A percentile compares a stretch with the other conserved stretches of the same genome.
These are phyloP conservation scores for Poeciliopsis presidionis DNA, from an alignment of 2,797 vertebrate species.

Conservation along the genomic window DNA sequence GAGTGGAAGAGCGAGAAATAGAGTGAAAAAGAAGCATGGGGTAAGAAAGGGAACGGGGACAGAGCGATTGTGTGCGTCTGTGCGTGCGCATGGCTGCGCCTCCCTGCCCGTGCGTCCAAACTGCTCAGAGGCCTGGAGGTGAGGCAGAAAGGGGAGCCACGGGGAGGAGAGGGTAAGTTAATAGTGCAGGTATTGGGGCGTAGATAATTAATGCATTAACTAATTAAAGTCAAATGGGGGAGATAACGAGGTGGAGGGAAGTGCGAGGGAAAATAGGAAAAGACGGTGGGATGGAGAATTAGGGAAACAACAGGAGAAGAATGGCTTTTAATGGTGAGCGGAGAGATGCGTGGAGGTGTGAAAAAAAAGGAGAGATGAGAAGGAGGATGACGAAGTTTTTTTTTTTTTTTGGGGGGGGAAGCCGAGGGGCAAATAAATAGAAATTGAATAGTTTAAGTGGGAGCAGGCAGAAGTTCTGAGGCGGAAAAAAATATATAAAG, in stretches of 20 bases:
- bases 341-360: conserved; percentile 71
- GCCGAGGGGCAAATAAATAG: conserved; percentile 77
- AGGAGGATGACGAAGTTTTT: conserved; percentile 46
- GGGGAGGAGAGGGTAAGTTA: conserved; percentile 68
- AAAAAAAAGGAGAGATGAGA: conserved; percentile 69
- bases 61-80: conserved; percentile 43
- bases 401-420: background rate
- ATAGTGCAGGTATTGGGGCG: conserved; percentile 82
- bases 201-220: conserved; percentile 85
- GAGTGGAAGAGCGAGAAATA: conserved; percentile 83
- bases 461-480: conserved; percentile 80
- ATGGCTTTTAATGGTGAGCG: conserved; percentile 75
- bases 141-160: conserved; percentile 56
- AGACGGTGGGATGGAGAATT: conserved; percentile 64
- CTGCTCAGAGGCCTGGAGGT: conserved; percentile 59
- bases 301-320: conserved; percentile 69
- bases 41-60: conserved; percentile 58
- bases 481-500: conserved; percentile 83
- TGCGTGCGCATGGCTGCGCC: conserved; percentile 31
- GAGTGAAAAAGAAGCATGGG: conserved; percentile 82
- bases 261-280: conserved; percentile 52
- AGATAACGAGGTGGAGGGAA: conserved; percentile 79
- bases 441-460: conserved; percentile 84
- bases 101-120: conserved; percentile 55
- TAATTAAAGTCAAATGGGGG: conserved; percentile 82